Evolutionary conservation across 2,113 vertebrate species (phyloP), one percentile per base, ranked within the genome.

Genomic region (Herpetotheres cachinnans): DNA sequence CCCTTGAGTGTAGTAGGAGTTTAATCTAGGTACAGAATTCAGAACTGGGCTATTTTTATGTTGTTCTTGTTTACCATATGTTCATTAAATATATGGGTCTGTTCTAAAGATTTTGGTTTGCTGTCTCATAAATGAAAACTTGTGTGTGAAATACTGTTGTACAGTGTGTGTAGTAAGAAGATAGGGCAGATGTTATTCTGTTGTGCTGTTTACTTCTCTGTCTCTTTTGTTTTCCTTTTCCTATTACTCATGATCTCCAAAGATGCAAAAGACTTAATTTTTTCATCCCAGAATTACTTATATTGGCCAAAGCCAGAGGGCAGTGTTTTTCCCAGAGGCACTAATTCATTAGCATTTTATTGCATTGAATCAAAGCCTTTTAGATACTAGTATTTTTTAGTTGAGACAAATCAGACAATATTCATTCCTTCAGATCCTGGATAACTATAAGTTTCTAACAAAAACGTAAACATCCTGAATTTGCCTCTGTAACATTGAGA

Each of bases 21-120:
- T 96, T 97, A 86, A 82, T 97, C 63, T 90, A 91, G 71, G 89
- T 93, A 92, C 63, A 93, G 87, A 96, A 96, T 97, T 97, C 94
- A 97, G 94, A 96, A 97, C 95, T 96, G 79, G 89, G 79, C 92
- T 82, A 19, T 56, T 92, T 95, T 86, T 76, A 58, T 97, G 84
- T 96, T 92, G 54, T 95, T 91, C 18, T 52, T 92, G 79, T 96
- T 96, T 89, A 66, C 56, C 79, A 36, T 84, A 86, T 83, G 65
- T 90, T 96, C 81, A 86, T 96, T 79, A 74, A 95, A 56, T 80
- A 61, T 47, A 67, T 85, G 66, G 72, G 62, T 95, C 72, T 91
- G n/a, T 80, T 95, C 71, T 86, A 81, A 97, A 93, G 94, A 49
- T 69, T 82, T 82, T 78, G 36, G 58, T 96, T 93, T 19, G 10